A percentile compares a stretch with the other conserved stretches of the same genome.
Evolutionary conservation across 2,797 vertebrate species (phyloP).

Genomic region (Esox masquinongy): DNA sequence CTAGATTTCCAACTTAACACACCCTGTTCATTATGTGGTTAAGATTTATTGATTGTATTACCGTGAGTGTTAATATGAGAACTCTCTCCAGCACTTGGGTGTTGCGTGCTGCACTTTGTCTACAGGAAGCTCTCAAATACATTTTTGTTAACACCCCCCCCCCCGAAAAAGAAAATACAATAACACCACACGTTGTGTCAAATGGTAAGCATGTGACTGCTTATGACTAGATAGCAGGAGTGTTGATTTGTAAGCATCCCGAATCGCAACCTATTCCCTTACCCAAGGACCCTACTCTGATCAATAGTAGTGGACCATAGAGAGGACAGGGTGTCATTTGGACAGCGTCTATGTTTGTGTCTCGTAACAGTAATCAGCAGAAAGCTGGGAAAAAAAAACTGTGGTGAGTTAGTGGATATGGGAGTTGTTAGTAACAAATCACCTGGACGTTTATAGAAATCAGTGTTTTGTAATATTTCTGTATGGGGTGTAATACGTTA

Average conservation of each 20-base stretch:
- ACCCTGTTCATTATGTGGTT: too few species aligned
- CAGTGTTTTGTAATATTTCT: conserved; percentile 80
- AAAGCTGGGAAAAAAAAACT: conserved; percentile 56
- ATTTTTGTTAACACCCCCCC: conserved; percentile 15
- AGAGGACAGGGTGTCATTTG: conserved; percentile 38
- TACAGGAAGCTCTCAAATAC: too few species aligned
- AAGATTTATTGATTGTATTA: too few species aligned
- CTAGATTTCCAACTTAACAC: too few species aligned
- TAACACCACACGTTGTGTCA: conserved; percentile 35
- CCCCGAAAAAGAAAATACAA: conserved; percentile 5
- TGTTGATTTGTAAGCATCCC: neutral
- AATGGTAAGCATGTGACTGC: conserved; percentile 35
- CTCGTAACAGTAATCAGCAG: conserved; percentile 59
- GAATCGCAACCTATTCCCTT: neutral
- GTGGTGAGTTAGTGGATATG: conserved; percentile 71
- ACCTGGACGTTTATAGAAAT: conserved; percentile 60
- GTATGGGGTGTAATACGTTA: conserved; percentile 82
- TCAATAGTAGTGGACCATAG: neutral
- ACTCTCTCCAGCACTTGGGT: too few species aligned
- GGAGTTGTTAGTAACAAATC: conserved; percentile 53
- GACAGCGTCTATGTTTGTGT: conserved; percentile 50
- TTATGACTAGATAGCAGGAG: neutral
- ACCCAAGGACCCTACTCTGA: neutral
- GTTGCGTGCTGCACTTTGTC: too few species aligned
- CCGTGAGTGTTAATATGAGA: too few species aligned